These are phyloP conservation scores for Ashinkailepas kermadecensis DNA, from an alignment of 2,888 invertebrate species.

Conservation along the genomic window DNA sequence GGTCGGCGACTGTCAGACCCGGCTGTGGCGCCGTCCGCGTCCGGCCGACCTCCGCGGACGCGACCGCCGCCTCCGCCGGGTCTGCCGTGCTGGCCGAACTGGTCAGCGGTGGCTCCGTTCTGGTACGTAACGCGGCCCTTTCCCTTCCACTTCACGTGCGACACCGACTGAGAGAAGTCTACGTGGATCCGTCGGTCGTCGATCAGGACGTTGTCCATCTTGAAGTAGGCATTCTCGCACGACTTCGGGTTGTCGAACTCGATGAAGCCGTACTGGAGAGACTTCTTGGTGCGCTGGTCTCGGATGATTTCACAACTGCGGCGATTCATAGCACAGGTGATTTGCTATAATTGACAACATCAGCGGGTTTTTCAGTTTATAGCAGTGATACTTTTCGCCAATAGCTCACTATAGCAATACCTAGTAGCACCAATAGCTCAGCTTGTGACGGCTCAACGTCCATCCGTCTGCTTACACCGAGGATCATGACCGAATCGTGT, in stretches of 20 bases:
- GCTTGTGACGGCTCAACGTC: too few relatives aligned
- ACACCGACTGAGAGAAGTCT: conserved; percentile 97
- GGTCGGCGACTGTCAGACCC: background rate
- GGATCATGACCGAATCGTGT: background rate
- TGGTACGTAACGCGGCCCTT: conserved; percentile 49
- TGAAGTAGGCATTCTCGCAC: conserved; percentile 97
- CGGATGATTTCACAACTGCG: conserved; percentile 84
- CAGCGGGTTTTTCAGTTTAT: too few relatives aligned
- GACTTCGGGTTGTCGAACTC: conserved; percentile 87
- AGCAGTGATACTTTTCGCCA: too few relatives aligned
- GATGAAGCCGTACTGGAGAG: conserved; percentile 96
- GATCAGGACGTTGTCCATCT: conserved; percentile 99
- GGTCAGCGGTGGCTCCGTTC: conserved; percentile 29
- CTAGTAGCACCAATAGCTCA: too few relatives aligned
- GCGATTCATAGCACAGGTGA: too few relatives aligned
- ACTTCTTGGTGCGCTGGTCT: conserved; percentile 85
- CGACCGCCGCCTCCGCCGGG: background rate
- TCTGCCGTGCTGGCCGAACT: conserved; percentile 25
- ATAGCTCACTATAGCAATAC: too few relatives aligned
- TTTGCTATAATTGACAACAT: too few relatives aligned
- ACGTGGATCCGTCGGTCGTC: conserved; percentile 98
- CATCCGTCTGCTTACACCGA: too few relatives aligned
- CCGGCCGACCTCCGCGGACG: background rate
- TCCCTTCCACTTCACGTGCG: conserved; percentile 84
- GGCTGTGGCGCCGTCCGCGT: background rate